These are phyloP conservation scores for Sebastes ruberrimus DNA, from an alignment of 2,797 vertebrate species.

Conservation along the genomic window DNA sequence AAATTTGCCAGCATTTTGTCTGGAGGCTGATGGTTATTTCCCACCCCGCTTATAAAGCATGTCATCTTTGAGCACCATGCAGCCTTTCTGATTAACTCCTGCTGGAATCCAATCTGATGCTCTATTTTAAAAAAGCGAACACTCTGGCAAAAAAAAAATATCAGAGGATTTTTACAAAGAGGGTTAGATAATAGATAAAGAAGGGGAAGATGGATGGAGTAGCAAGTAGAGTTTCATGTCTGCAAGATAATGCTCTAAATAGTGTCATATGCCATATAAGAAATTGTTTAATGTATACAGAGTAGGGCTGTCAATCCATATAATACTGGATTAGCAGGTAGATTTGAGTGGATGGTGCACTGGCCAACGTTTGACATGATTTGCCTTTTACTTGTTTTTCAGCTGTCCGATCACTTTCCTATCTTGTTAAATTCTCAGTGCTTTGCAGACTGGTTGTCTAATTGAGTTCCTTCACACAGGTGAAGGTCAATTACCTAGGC, in stretches of 20 bases:
- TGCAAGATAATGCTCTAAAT: neutral
- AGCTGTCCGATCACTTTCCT: neutral
- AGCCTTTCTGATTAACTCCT: conserved; percentile 59
- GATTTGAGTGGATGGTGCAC: neutral
- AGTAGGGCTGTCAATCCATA: neutral
- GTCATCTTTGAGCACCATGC: conserved; percentile 37
- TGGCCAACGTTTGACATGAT: neutral
- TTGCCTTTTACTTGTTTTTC: conserved; percentile 1
- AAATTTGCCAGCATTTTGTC: conserved; percentile 26
- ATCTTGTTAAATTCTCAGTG: neutral
- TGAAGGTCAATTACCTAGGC: conserved; percentile 48
- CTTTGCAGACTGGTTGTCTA: conserved; percentile 17
- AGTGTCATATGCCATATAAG: neutral
- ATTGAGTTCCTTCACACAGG: conserved; percentile 37
- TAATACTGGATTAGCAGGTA: neutral
- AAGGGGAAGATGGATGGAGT: neutral
- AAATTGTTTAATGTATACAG: neutral
- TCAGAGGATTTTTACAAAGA: conserved; percentile 40
- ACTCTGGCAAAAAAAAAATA: conserved; percentile 6
- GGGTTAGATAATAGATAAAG: conserved; percentile 27
- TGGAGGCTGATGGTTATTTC: conserved; percentile 51
- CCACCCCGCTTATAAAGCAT: conserved; percentile 36
- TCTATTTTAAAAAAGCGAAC: conserved; percentile 41
- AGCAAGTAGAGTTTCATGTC: too few relatives aligned
- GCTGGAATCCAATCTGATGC: conserved; percentile 61